Evolutionary conservation across 1,140 invertebrate genomes (phyloP).

Genomic region (Saccostrea cuccullata): DNA sequence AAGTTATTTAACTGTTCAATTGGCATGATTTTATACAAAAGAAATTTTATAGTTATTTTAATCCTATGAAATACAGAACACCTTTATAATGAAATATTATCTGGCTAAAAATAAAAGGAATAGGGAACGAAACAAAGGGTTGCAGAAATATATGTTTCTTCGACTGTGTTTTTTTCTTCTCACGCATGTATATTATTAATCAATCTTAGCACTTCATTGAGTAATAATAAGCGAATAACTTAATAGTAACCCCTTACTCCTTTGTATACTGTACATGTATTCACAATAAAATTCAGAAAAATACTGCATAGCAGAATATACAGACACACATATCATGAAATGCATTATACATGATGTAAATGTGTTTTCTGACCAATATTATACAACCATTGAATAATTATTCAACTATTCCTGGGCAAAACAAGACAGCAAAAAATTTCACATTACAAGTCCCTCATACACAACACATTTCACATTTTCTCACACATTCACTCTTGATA

Average conservation of each 20-base stretch:
- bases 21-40: conserved; percentile 13
- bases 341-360: background rate
- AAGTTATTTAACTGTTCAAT: background rate
- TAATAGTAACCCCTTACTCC: no score
- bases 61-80: background rate
- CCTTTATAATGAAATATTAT: background rate
- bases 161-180: no score
- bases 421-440: no score
- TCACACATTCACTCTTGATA: background rate
- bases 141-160: no score
- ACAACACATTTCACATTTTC: background rate
- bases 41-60: background rate
- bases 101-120: no score
- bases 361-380: background rate
- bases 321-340: background rate
- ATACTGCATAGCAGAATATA: background rate
- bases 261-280: background rate
- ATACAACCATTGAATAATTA: no score
- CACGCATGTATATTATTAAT: no score
- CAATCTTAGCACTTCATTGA: no score
- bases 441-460: background rate
- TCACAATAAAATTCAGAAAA: background rate
- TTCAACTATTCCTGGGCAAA: no score
- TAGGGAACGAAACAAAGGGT: no score
- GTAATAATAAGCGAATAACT: no score